A percentile compares a stretch with the other conserved stretches of the same genome.
These are phyloP conservation scores for Diorhabda carinulata DNA, from an alignment of 1,140 invertebrate species.

Conservation along the genomic window DNA sequence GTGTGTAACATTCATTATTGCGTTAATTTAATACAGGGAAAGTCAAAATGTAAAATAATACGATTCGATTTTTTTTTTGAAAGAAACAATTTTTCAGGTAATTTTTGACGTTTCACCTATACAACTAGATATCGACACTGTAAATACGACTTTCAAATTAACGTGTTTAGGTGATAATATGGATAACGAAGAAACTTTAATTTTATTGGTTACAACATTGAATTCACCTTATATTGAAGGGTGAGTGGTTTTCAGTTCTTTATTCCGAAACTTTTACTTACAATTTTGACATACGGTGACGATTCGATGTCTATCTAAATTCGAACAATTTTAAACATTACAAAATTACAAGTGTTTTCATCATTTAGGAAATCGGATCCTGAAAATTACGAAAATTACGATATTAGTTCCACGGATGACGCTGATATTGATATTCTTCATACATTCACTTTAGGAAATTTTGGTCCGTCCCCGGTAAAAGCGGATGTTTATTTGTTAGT, in stretches of 20 bases:
- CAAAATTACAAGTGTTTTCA: neutral
- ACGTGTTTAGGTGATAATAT: constrained; percentile 14
- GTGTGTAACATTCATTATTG: too few species aligned
- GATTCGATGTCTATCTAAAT: too few species aligned
- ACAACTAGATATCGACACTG: neutral
- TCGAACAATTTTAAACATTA: too few species aligned
- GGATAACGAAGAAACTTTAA: neutral
- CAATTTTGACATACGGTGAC: too few species aligned
- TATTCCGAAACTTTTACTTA: too few species aligned
- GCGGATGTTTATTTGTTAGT: constrained; percentile 3
- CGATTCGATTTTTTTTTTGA: neutral
- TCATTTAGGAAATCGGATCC: constrained; percentile 5
- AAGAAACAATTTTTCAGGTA: neutral
- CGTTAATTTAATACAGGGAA: too few species aligned
- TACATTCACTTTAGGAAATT: neutral
- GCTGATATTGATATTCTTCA: neutral
- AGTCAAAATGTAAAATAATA: too few species aligned
- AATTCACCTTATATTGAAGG: constrained; percentile 17
- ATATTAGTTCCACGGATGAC: neutral
- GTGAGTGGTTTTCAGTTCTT: neutral
- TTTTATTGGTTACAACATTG: neutral
- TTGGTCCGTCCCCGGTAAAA: constrained; percentile 9
- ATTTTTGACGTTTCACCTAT: constrained; percentile 5
- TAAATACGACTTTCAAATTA: constrained; percentile 4
- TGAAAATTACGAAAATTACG: neutral